A percentile compares a stretch with the other conserved stretches of the same genome.
These are phyloP conservation scores for Sitta carolinensis DNA, from an alignment of 2,797 vertebrate species.

Conservation along the genomic window DNA sequence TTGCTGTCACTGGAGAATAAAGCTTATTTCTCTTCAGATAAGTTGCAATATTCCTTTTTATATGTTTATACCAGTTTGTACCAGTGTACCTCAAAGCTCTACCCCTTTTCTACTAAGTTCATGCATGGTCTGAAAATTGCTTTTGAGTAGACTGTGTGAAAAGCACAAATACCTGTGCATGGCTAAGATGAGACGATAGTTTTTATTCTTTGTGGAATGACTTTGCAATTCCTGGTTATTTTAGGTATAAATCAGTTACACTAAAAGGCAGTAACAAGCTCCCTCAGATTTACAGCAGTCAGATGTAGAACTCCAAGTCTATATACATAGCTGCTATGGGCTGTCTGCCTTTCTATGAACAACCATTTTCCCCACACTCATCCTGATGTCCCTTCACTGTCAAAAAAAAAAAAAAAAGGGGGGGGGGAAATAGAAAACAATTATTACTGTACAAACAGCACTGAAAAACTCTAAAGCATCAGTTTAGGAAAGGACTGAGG, in stretches of 20 bases:
- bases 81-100: background rate
- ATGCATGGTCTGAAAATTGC: background rate
- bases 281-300: background rate
- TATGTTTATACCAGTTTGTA: background rate
- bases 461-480: background rate
- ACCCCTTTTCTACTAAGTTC: background rate
- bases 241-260: background rate
- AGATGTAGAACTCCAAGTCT: background rate
- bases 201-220: background rate
- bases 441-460: background rate
- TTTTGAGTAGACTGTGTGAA: background rate
- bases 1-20: background rate
- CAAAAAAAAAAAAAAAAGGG: too few species aligned
- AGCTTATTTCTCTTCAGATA: conserved; percentile 19
- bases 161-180: background rate
- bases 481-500: background rate
- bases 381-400: accelerated
- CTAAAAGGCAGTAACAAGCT: background rate
- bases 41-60: background rate
- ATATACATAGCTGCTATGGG: background rate
- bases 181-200: background rate
- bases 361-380: accelerated
- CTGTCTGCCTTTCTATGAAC: background rate
- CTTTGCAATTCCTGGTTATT: background rate
- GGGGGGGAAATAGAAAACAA: too few species aligned